Conservation (phyloP, 2,113 vertebrate species). For the Rattus rattus region DNA sequence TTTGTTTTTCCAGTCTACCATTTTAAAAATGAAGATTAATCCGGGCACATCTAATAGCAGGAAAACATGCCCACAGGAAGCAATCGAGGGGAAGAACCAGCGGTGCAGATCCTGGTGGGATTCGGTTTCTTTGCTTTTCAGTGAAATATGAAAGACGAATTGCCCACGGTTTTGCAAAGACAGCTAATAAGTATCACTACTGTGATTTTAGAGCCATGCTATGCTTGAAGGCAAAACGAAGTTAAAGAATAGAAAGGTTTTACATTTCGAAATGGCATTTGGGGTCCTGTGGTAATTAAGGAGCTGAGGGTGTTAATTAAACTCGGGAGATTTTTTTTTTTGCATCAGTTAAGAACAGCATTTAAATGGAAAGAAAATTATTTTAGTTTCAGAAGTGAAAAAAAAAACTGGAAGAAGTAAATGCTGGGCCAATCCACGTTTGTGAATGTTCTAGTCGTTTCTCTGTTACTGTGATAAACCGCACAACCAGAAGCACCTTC, state of each 20-base stretch:
- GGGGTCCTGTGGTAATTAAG: neutral
- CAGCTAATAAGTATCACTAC: constrained; percentile 70
- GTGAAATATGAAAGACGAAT: constrained; percentile 69
- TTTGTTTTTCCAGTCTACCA: constrained; percentile 19
- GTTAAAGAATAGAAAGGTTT: constrained; percentile 68
- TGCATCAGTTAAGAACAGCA: neutral
- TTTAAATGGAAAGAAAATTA: constrained; percentile 36
- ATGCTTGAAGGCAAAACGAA: constrained; percentile 66
- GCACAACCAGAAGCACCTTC: neutral
- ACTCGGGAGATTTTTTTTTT: neutral
- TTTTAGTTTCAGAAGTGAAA: neutral
- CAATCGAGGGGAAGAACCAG: constrained; percentile 61
- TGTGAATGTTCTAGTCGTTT: neutral
- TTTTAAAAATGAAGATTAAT: constrained; percentile 4
- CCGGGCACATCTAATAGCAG: constrained; percentile 30
- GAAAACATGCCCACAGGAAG: neutral
- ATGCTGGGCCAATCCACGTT: neutral
- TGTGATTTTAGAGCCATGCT: constrained; percentile 53
- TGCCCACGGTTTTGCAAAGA: constrained; percentile 58
- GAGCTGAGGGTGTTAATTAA: constrained; percentile 48
- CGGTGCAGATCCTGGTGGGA: constrained; percentile 72
- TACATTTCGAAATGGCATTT: constrained; percentile 59
- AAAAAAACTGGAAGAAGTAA: neutral
- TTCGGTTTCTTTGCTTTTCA: constrained; percentile 74
- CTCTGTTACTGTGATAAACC: neutral